Evolutionary conservation across 2,113 vertebrate genomes (phyloP).

Genomic region (Bettongia penicillata): DNA sequence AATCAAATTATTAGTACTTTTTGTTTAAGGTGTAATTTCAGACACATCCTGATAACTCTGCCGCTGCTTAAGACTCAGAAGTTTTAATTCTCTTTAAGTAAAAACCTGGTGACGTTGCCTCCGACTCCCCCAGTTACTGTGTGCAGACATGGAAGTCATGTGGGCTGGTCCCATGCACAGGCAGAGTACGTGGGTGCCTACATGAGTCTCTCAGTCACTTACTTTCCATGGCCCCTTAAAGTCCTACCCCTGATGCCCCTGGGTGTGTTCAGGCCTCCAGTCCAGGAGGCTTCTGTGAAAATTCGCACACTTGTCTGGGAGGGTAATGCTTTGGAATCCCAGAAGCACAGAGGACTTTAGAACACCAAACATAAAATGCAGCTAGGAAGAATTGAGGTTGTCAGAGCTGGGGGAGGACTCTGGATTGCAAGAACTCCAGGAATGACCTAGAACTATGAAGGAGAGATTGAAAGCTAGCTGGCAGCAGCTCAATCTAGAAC

Average conservation of each 20-base stretch:
- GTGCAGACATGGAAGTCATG: not conserved
- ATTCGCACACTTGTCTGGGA: not conserved
- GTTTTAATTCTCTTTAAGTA: not conserved
- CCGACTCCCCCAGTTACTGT: not conserved
- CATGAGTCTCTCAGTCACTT: not conserved
- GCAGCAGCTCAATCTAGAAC: not conserved
- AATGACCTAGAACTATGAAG: too few relatives aligned
- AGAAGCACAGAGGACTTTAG: not conserved
- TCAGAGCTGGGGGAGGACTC: not conserved
- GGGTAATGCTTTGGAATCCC: too few relatives aligned
- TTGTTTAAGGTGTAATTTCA: not conserved
- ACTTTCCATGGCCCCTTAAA: not conserved
- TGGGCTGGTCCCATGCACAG: not conserved
- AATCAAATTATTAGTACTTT: not conserved
- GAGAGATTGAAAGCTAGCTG: too few relatives aligned
- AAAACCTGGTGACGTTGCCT: not conserved
- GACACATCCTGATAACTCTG: not conserved
- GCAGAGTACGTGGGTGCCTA: not conserved
- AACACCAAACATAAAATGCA: fast-evolving
- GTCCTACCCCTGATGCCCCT: too few relatives aligned
- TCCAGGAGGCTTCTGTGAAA: not conserved
- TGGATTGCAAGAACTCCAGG: too few relatives aligned
- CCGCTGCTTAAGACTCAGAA: not conserved
- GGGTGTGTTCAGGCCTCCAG: too few relatives aligned
- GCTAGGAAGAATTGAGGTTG: fast-evolving